phyloP scores from a whole-genome alignment of 2,888 invertebrate genomes.

The Ochropleura plecta region DNA sequence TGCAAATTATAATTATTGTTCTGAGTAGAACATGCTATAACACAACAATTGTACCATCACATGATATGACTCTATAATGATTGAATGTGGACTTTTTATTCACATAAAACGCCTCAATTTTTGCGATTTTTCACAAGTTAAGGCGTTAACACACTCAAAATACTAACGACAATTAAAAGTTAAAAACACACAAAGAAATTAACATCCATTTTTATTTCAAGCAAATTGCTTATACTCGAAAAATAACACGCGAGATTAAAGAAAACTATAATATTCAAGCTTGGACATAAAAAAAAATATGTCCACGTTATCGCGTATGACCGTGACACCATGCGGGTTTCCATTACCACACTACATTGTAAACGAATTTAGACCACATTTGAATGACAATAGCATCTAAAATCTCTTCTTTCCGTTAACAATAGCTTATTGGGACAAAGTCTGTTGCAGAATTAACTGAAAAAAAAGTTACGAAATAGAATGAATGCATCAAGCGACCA shows the following conservation, averaged over 20 bases:
- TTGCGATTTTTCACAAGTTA: too few relatives aligned
- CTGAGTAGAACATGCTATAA: not conserved
- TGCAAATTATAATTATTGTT: not conserved
- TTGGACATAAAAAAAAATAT: constrained; percentile 71
- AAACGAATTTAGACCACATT: constrained; percentile 44
- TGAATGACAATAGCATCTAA: constrained; percentile 42
- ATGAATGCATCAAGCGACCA: constrained; percentile 34
- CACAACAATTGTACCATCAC: not conserved
- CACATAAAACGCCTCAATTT: not conserved
- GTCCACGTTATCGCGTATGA: constrained; percentile 78
- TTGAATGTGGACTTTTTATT: not conserved
- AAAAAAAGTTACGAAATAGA: constrained; percentile 40
- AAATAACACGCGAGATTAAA: constrained; percentile 58
- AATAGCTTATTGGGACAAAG: constrained; percentile 11
- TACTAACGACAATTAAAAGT: constrained; percentile 5
- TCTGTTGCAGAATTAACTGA: constrained; percentile 7
- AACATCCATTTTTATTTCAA: constrained; percentile 37
- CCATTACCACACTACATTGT: constrained; percentile 70
- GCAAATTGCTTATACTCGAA: constrained; percentile 50
- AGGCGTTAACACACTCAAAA: not conserved
- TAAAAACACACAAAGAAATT: constrained; percentile 28
- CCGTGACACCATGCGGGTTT: constrained; percentile 81
- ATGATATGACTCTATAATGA: too few relatives aligned
- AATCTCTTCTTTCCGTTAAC: constrained; percentile 29
- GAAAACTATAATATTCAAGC: constrained; percentile 70